Conservation (phyloP, 2,888 invertebrate species). For the Leistus spinibarbis region DNA sequence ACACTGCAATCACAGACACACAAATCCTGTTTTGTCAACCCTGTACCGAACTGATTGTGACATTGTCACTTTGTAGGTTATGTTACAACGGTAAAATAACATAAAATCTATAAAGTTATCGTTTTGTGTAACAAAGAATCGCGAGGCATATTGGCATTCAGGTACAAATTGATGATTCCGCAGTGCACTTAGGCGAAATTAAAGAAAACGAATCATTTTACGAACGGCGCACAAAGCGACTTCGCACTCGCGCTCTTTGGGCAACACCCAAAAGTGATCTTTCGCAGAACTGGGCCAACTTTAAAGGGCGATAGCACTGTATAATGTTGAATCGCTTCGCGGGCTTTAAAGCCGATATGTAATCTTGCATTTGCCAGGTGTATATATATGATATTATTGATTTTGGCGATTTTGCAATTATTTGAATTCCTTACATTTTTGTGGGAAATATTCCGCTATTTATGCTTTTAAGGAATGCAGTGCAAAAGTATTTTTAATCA, state of each 20-base stretch:
- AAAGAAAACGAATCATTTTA: neutral
- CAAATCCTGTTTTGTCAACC: neutral
- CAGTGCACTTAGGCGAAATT: neutral
- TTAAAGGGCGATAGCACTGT: neutral
- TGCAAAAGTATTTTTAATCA: too few species aligned
- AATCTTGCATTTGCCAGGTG: neutral
- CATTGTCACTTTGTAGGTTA: constrained; percentile 24
- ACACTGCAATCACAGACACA: neutral
- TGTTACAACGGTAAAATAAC: neutral
- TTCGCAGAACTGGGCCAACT: neutral
- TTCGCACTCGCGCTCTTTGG: neutral
- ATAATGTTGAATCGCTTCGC: too few species aligned
- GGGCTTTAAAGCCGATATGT: neutral
- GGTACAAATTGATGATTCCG: neutral
- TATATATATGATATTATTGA: neutral
- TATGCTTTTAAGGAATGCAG: neutral
- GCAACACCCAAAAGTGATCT: neutral
- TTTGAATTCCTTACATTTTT: neutral
- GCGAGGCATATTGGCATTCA: constrained; percentile 1
- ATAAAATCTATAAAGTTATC: neutral
- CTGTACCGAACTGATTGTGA: neutral
- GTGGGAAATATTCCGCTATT: neutral
- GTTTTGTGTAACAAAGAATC: neutral
- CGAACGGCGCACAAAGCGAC: neutral
- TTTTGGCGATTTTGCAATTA: neutral